Evolutionary conservation across 2,113 vertebrate species (phyloP), one percentile per base, ranked within the genome.

Genomic region (Pelecanus crispus): DNA sequence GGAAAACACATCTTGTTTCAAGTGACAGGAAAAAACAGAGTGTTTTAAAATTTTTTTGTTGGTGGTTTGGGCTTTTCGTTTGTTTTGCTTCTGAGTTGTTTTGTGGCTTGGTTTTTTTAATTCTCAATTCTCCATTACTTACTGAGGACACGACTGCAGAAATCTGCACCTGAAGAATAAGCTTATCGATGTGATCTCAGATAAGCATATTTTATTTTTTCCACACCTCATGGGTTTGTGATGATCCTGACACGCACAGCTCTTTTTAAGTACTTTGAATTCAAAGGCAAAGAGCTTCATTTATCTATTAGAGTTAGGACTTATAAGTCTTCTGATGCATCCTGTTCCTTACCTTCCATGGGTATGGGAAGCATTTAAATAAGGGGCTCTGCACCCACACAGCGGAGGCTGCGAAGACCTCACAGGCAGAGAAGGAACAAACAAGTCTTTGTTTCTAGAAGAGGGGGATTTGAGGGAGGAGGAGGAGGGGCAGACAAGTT

Each of bases 361-460:
- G 92, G 61, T 90, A 86, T 95, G 93, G 83, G 94, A 96, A 81
- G 73, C 81, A 92, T 95, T 97, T 97, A 92, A 95, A 96, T 96
- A 90, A 89, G 95, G 95, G 95, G 88, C 92, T 89, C 67, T 58
- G 90, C 89, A 96, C 97, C 94, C 97, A 97, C 95, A 95, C 36
- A 85, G 91, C 2, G 3, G 74, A 95, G 95, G 75, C 85, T 95
- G 94, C 88, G 90, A 52, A 97, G 98, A 98, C 98, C 98, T 98
- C 98, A 98, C 98, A 98, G 81, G 98, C 96, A 97, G 98, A 91
- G 58, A 72, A 95, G 89, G 95, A 97, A 98, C 98, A 98, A 97
- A 97, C 85, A 96, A 83, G 83, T 59, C 97, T 98, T 98, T 98
- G 98, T 98, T 98, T 98, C 96, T 45, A n/a, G 34, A 89, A 95